Base-by-base conservation (phyloP, 2,797 vertebrate species). In the Tinamus major region DNA sequence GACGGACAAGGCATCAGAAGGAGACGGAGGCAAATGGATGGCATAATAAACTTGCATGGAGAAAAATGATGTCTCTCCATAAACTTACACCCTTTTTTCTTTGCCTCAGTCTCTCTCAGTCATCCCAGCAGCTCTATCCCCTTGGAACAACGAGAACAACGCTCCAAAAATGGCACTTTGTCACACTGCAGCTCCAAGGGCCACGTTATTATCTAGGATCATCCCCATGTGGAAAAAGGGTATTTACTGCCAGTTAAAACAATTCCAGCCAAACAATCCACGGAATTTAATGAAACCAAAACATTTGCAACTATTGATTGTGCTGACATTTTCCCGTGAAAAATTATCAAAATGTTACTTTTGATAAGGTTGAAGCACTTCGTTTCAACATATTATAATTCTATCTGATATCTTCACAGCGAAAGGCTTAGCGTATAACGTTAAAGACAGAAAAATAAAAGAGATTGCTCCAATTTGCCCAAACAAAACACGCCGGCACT, bases 1-100 rank as follows among this genome's bases (percentile, higher is more conserved):
- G 96, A 97, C 11, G 77, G 97, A 97, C 96, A 96, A 94, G 96
- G 92, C 71, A 87, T 97, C 94, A 96, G 93, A 90, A 92, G 68
- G 77, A 96, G 95, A 92, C 65, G 80, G 92, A 97, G 74, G 90
- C 86, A 94, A 97, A 93, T 27, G 31, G 93, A 94, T 85, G 85
- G 94, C 59, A 84, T 95, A 93, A 97, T 97, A 96, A 96, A 97
- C 86, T 67, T 9, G 39, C 70, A 85, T 44, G 62, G 80, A 87
- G 88, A 90, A 96, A 96, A 96, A 95, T 79, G 4, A 70, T 53
- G 33, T 63, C 64, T 69, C 37, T 79, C 35, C 5, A 35, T 35
- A 13, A 19, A 51, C 27, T 1, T 31, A 84, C 53, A 62, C 70
- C 62, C 65, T 84, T 82, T 78, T 53, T 39, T 46, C 74, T 76